Percentiles rank a stretch among this genome's conserved stretches.
Conservation (phyloP, 2,888 invertebrate species). For the Amphipyra berbera region DNA sequence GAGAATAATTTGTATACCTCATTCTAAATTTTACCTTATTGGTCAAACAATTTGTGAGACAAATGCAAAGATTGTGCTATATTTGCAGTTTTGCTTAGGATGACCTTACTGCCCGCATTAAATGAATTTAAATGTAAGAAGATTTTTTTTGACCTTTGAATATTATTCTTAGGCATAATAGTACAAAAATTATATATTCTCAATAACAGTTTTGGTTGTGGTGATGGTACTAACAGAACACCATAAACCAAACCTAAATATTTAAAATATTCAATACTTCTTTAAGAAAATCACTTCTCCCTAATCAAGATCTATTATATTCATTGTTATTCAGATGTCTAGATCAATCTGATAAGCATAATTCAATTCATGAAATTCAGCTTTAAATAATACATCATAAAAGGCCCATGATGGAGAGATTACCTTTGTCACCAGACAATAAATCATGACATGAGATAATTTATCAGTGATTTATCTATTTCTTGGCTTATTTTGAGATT, state of each 20-base stretch:
- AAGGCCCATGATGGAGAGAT: slow-evolving; percentile 17
- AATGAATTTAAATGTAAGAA: no score
- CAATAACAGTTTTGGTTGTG: no score
- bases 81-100: no score
- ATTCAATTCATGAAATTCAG: slow-evolving; percentile 17
- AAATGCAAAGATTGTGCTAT: no score
- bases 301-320: background rate
- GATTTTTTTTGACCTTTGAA: no score
- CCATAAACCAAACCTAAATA: background rate
- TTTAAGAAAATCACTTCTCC: slow-evolving; percentile 12
- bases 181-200: no score
- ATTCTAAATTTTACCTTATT: no score
- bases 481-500: slow-evolving; percentile 16
- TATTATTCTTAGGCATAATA: no score
- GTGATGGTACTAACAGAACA: no score
- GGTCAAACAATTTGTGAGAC: no score
- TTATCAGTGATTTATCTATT: slow-evolving; percentile 63
- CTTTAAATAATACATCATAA: slow-evolving; percentile 26
- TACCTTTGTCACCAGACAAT: slow-evolving; percentile 44
- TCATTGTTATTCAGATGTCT: slow-evolving; percentile 31
- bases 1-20: no score
- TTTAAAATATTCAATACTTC: background rate
- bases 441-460: slow-evolving; percentile 58
- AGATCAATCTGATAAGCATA: slow-evolving; percentile 16
- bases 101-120: no score